Evolutionary conservation across 1,140 invertebrate genomes (phyloP), one percentile per base, ranked within the genome.

Genomic region (Zaprionus tsacasi): DNA sequence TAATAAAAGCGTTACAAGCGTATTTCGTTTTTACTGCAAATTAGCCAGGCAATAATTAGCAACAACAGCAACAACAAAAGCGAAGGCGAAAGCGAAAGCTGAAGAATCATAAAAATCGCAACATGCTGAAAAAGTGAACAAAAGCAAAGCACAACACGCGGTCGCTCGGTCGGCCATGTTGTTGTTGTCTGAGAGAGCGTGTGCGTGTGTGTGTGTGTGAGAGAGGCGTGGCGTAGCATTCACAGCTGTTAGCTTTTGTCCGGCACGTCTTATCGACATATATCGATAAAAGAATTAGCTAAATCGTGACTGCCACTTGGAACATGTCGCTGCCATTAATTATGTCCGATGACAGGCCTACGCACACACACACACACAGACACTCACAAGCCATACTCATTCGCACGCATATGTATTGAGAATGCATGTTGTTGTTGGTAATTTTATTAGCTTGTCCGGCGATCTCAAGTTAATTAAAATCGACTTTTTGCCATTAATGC

Each of bases 301-400:
- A 82, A 90, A 90, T 91, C 90, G 90, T 91, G 90, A 90, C 90
- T 86, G 76, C 75, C 70, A 76, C 76, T 76, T 78, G 60, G 82
- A 81, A 85, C 90, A 91, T 91, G 90, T 91, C 90, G 82, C 78
- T 80, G 72, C 81, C 90, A 91, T 91, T 91, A 91, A 91, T 91
- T 91, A 91, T 91, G 91, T 71, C 77, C 68, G 80, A 78, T 78
- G 83, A 82, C 83, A 83, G 61, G 78, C 78, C 70, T 64, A 59
- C 21, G 38, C 66, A 55, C 38, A 59, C 60, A 15, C 63, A 55
- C 36, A 64, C 50, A 27, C 54, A 67, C 45, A 35, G 70, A 70
- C 48, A 56, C 36, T 35, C 48, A 27, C 50, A 45, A 60, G n/a
- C 66, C 43, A 64, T 50, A 27, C 58, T 67, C 45, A 17, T n/a